Evolutionary conservation across 2,888 invertebrate genomes (phyloP).

Genomic region (Drosophila dives): DNA sequence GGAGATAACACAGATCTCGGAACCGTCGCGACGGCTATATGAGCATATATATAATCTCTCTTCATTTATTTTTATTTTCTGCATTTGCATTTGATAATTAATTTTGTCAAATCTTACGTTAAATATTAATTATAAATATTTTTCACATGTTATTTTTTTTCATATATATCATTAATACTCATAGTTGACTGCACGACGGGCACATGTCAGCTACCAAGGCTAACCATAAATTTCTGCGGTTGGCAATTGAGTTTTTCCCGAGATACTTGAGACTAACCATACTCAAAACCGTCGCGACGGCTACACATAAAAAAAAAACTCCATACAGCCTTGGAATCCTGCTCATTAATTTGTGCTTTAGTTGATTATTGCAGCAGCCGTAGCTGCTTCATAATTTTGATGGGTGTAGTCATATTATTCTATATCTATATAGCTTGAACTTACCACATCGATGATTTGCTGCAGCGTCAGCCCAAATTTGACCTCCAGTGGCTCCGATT

Average conservation of each 20-base stretch:
- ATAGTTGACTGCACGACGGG: slow-evolving; percentile 70
- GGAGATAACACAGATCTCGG: slow-evolving; percentile 16
- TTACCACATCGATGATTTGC: slow-evolving; percentile 98
- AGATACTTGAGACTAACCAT: no score
- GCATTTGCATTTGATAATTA: background rate
- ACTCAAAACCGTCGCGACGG: slow-evolving; percentile 30
- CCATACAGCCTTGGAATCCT: slow-evolving; percentile 25
- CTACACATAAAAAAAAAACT: slow-evolving; percentile 6
- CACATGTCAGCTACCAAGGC: slow-evolving; percentile 95
- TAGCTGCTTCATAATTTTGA: slow-evolving; percentile 26
- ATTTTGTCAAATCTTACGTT: background rate
- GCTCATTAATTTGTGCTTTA: slow-evolving; percentile 31
- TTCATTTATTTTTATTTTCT: background rate
- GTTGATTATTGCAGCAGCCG: slow-evolving; percentile 28
- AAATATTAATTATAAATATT: background rate
- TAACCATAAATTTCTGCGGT: slow-evolving; percentile 97
- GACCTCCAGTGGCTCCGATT: slow-evolving; percentile 95
- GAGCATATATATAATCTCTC: background rate
- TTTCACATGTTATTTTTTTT: background rate
- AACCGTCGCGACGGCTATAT: slow-evolving; percentile 34
- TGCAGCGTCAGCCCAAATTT: slow-evolving; percentile 96
- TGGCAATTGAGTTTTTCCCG: slow-evolving; percentile 93
- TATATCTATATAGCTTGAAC: slow-evolving; percentile 83
- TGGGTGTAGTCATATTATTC: slow-evolving; percentile 17
- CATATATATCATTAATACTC: background rate